Percentiles rank a stretch among this genome's conserved stretches.
phyloP scores from a whole-genome alignment of 2,888 invertebrate species.

The Pemphredon lugubris region DNA sequence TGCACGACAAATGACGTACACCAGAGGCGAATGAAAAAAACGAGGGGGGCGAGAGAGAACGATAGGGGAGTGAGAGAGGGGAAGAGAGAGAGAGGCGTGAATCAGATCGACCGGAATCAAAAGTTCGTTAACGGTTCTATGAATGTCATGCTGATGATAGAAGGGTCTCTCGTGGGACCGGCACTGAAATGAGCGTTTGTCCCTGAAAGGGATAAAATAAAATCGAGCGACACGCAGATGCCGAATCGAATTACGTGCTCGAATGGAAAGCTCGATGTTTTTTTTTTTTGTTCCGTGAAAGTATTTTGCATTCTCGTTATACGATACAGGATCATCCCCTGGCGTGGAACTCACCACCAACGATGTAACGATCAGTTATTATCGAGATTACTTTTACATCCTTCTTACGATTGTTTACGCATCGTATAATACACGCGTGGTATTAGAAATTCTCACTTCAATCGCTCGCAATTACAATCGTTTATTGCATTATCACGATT shows the following conservation, averaged over 20 bases:
- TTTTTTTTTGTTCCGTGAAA: not conserved
- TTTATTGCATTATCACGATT: too few relatives aligned
- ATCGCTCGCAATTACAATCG: too few relatives aligned
- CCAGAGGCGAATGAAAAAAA: not conserved
- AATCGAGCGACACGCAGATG: not conserved
- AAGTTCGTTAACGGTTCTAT: slow-evolving; percentile 49
- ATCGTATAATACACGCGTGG: too few relatives aligned
- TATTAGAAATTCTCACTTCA: too few relatives aligned
- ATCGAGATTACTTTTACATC: too few relatives aligned
- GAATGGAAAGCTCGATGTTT: not conserved
- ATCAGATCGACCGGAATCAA: slow-evolving; percentile 10
- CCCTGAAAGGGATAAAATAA: slow-evolving; percentile 1
- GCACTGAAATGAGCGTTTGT: slow-evolving; percentile 16
- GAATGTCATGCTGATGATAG: slow-evolving; percentile 46
- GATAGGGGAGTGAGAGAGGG: too few relatives aligned
- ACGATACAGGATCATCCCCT: too few relatives aligned
- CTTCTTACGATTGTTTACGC: too few relatives aligned
- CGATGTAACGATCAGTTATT: too few relatives aligned
- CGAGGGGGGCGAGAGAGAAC: not conserved
- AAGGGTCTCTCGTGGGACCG: slow-evolving; percentile 11
- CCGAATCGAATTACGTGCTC: not conserved
- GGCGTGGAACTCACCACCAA: too few relatives aligned
- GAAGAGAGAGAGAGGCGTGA: too few relatives aligned
- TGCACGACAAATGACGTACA: slow-evolving; percentile 14
- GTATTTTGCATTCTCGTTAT: not conserved